Conservation (phyloP, 2,113 vertebrate species). For the Heloderma charlesbogerti region DNA sequence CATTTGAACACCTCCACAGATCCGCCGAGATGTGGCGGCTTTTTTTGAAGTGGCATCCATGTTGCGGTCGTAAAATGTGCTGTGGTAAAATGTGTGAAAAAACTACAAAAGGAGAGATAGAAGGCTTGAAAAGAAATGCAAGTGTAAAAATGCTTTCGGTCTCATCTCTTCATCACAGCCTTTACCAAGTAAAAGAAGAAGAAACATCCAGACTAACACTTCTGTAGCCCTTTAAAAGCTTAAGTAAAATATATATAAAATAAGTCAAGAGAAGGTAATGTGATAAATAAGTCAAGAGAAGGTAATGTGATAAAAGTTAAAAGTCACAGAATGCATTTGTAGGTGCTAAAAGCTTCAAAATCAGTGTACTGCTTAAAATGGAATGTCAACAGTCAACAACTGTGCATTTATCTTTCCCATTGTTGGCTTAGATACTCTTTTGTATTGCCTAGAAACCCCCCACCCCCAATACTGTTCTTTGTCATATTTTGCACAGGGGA, state of each 20-base stretch:
- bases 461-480: not conserved
- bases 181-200: constrained; percentile 18
- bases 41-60: not conserved
- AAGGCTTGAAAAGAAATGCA: constrained; percentile 28
- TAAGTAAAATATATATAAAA: constrained; percentile 37
- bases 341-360: constrained; percentile 66
- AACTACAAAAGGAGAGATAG: constrained; percentile 33
- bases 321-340: constrained; percentile 25
- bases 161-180: constrained; percentile 6
- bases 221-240: constrained; percentile 46
- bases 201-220: not conserved
- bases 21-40: not conserved
- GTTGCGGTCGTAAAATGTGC: not conserved
- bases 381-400: constrained; percentile 17
- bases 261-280: constrained; percentile 59
- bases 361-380: not conserved
- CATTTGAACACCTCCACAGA: not conserved
- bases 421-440: not conserved
- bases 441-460: constrained; percentile 11
- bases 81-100: not conserved
- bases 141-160: constrained; percentile 54
- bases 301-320: too few relatives aligned
- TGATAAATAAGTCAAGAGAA: constrained; percentile 58
- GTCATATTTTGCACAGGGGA: not conserved
- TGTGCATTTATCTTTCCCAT: constrained; percentile 21